Base-by-base conservation (phyloP, 2,797 vertebrate genomes). In the Acanthis flammea region DNA sequence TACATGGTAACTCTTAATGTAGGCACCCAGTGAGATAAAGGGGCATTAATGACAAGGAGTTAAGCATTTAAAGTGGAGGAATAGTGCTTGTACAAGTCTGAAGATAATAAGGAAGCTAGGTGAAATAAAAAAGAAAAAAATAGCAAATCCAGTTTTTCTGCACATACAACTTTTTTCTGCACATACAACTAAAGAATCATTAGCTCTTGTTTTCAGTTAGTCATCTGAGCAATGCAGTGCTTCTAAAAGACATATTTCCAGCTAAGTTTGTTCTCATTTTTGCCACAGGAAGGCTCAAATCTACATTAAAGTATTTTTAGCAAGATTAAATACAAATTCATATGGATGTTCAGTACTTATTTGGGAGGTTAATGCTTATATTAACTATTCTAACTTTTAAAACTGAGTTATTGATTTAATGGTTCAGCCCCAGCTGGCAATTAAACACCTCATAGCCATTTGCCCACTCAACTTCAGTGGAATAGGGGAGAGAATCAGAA, bases 391-490 rank as follows among this genome's bases (percentile, higher is more conserved):
- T 63, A 15, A 57, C 37, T 76, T 87, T 44, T 7, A 74, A 62
- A 63, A 68, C 28, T 73, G 57, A 28, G 7, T 53, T 84, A 45
- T 4, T 51, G 28, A 65, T 42, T 47, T 67, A 48, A 12, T 62
- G 42, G 11, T 53, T 57, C 75, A 57, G 75, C 44, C 33, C 2
- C 57, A 47, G 4, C 50, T 25, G 12, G 14, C 31, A 75, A 4
- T 17, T 47, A 24, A 86, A 42, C 31, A n/a, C 33, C 33, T 70
- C 0, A 0, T 9, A 47, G 39, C 19, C 14, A 12, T 39, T 91
- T 13, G 23, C 39, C 51, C 14, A 28, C 5, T 81, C 31, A 2
- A 19, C 6, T 17, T 45, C 0, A 0, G 8, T 70, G 50, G 44
- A 61, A 35, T 1, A 50, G 10, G 12, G 44, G 23, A 53, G 50